phyloP scores from a whole-genome alignment of 2,797 vertebrate species.

The Cossypha caffra region DNA sequence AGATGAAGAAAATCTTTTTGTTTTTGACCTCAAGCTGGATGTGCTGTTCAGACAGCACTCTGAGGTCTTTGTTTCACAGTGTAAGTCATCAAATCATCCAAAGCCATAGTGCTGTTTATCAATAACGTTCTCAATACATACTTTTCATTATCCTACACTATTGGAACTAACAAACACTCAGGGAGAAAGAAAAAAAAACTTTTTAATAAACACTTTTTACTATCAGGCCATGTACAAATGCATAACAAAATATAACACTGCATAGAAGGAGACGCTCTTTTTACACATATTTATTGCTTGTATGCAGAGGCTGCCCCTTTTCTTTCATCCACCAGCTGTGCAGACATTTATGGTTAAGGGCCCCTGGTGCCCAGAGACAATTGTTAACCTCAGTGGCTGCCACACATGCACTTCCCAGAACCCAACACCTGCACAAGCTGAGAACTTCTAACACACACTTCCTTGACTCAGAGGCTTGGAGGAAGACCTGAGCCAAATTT shows the following conservation, averaged over 20 bases:
- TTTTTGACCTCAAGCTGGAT: background rate
- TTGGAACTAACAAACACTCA: background rate
- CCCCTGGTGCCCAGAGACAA: background rate
- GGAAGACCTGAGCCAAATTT: background rate
- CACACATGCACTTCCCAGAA: accelerated
- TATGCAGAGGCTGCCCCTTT: background rate
- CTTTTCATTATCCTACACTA: background rate
- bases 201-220: background rate
- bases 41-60: background rate
- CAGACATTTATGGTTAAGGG: background rate
- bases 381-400: accelerated
- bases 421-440: background rate
- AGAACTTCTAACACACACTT: background rate
- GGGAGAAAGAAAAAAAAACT: background rate
- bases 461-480: background rate
- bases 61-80: background rate
- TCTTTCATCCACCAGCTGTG: background rate
- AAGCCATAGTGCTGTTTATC: background rate
- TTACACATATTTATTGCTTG: background rate
- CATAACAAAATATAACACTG: background rate
- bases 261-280: background rate
- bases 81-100: background rate
- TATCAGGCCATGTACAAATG: background rate
- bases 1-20: background rate
- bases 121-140: background rate